Conservation (phyloP, 2,888 invertebrate genomes). For the Drosophila bunnanda region DNA sequence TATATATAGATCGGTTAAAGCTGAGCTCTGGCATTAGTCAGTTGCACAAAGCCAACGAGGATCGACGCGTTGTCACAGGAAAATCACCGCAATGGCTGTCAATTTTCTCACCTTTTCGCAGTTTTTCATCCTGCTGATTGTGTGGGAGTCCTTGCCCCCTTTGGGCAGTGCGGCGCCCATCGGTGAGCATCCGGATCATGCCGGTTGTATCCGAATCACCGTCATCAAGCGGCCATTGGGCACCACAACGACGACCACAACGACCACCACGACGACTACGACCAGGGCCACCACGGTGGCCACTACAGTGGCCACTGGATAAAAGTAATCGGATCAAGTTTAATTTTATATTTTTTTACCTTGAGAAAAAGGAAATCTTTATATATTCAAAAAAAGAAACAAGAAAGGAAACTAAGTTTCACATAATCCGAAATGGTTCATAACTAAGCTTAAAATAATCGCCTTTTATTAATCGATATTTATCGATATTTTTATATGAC, state of each 20-base stretch:
- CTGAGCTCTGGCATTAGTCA: not conserved
- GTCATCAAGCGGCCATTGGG: conserved; percentile 47
- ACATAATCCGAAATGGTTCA: too few relatives aligned
- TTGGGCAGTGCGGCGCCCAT: conserved; percentile 33
- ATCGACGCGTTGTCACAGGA: conserved; percentile 1
- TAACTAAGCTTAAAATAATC: too few relatives aligned
- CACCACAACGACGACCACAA: conserved; percentile 33
- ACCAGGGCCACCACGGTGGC: conserved; percentile 14
- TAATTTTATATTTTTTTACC: too few relatives aligned
- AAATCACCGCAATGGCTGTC: not conserved
- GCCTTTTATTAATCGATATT: too few relatives aligned
- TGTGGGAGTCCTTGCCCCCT: conserved; percentile 9
- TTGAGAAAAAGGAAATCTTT: too few relatives aligned
- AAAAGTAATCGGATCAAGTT: not conserved
- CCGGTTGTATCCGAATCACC: conserved; percentile 66
- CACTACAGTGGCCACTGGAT: conserved; percentile 52
- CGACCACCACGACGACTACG: conserved; percentile 47
- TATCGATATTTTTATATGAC: too few relatives aligned
- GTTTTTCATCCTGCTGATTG: conserved; percentile 1
- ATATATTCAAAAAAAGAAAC: not conserved
- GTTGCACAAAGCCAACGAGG: conserved; percentile 1
- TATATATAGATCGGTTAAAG: conserved; percentile 10
- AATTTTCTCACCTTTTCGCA: not conserved
- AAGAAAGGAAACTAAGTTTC: too few relatives aligned
- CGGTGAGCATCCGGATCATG: conserved; percentile 62